Evolutionary conservation across 2,113 vertebrate genomes (phyloP), one percentile per base, ranked within the genome.

Genomic region (Anthoscopus minutus): DNA sequence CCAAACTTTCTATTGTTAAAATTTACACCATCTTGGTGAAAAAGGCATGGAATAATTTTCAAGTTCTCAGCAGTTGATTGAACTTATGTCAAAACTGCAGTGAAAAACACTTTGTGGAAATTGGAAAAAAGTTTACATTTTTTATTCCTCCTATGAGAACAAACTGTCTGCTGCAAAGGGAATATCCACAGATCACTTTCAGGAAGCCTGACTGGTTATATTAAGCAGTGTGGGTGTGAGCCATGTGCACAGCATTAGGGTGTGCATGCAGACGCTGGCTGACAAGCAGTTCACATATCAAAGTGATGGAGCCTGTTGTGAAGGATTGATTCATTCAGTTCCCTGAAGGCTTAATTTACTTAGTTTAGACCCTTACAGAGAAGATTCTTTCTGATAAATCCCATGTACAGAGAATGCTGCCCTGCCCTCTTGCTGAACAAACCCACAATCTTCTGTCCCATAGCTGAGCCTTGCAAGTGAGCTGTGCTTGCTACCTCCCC

Each of bases 321-420:
- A 78, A 73, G 37, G 28, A 50, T 9, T 48, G 20, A 48, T 40
- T 54, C 20, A 14, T 78, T 54, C 25, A 45, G 3, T 37, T 89
- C 23, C 31, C 23, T 62, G 23, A 70, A 84, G 40, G 22, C 2
- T 45, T 40, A 2, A 48, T 69, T 86, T 80, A 7, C 37, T 69
- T 83, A 7, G 4, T 22, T 53, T 44, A 61, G 50, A 77, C 9
- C 11, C 27, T 69, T 35, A 61, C 6, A 72, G 40, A 81, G 65
- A 51, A 77, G 54, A 65, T 53, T 45, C 7, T 82, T 20, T 37
- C 15, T 53, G 56, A 8, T 8, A 89, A 48, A 73, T 57, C 54
- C 40, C 4, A 1, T 4, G 2, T 38, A 8, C 37, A 83, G 69
- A 5, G 14, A 70, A n/a, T 0, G 0, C 15, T 9, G 6, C 54